Base-by-base conservation (phyloP, 2,797 vertebrate species). In the Hydrocynus forskahlii region DNA sequence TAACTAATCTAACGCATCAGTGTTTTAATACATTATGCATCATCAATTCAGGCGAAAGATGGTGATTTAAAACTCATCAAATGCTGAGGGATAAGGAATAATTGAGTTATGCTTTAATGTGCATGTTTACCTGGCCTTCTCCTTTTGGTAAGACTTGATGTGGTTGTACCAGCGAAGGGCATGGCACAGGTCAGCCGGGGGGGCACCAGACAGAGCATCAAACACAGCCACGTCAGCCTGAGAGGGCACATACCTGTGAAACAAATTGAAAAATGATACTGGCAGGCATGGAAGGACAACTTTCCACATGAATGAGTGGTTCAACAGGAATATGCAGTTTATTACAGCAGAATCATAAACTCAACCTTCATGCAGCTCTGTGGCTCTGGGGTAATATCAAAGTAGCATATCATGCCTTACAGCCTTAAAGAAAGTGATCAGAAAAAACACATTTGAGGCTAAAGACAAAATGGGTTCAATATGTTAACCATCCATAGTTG, bases 91-190 rank as follows among this genome's bases (percentile, higher is more conserved):
- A 40, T 21, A 1, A 10, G 17, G 1, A 7, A 16, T 7, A 5
- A 21, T 1, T n/a, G 17, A 5, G 6, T 17, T 3, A 79, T 76
- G 10, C 9, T 66, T 16, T 16, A 1, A 55, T 64, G 17, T 13
- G 2, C 16, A 12, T 5, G 0, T 25, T 66, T 95, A 99, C 97
- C 97, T 97, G 87, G 85, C 88, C 81, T 96, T 98, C 80, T 97
- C 95, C 81, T 91, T 95, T 77, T 97, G 96, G 0, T 96, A 99
- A 0, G 97, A 98, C 87, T 95, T 96, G 80, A 99, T 99, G 80
- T 99, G 98, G 86, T 96, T 99, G 91, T 95, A 99, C 98, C 98
- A 99, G 12, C 98, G 95, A 2, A 99, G 93, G 0, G 96, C 98
- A n/a, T 99, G 97, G 79, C 86, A 96, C 66, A 99, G 87, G 25